Evolutionary conservation across 2,888 invertebrate genomes (phyloP).

Genomic region (Cybosia mesomella): DNA sequence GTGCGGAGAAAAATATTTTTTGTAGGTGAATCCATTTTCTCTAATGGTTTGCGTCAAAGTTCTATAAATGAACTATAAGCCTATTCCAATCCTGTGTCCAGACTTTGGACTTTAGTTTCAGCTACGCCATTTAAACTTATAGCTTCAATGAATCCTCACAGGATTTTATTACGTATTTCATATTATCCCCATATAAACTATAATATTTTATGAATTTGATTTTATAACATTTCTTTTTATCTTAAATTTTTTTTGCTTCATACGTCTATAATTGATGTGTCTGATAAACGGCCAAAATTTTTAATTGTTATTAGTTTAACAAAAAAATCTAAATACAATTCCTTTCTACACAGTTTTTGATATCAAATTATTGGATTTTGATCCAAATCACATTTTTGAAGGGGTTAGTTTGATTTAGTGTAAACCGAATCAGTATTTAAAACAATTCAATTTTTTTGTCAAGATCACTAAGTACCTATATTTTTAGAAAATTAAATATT

Average conservation of each 20-base stretch:
- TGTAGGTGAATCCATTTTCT: conserved; percentile 25
- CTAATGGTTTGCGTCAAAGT: neutral
- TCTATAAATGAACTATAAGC: conserved; percentile 19
- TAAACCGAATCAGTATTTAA: too few relatives aligned
- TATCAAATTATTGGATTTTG: too few relatives aligned
- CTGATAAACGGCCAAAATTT: too few relatives aligned
- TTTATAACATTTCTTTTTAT: conserved; percentile 14
- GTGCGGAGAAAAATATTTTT: conserved; percentile 8
- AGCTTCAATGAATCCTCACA: conserved; percentile 8
- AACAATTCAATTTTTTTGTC: too few relatives aligned
- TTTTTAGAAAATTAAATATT: too few relatives aligned
- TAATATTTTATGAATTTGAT: conserved; percentile 12
- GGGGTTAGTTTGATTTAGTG: too few relatives aligned
- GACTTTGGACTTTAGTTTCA: conserved; percentile 17
- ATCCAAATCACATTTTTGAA: too few relatives aligned
- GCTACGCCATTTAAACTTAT: conserved; percentile 24
- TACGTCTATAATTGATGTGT: neutral
- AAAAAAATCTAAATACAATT: too few relatives aligned
- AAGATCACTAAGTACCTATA: too few relatives aligned
- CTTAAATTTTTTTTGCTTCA: neutral
- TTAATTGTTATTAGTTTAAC: too few relatives aligned
- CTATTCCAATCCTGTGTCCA: conserved; percentile 17
- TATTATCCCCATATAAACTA: conserved; percentile 15
- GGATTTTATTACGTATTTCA: conserved; percentile 21
- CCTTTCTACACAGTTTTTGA: too few relatives aligned